Evolutionary conservation across 2,888 invertebrate genomes (phyloP), one percentile per base, ranked within the genome.

Genomic region (Octodonta nipae): DNA sequence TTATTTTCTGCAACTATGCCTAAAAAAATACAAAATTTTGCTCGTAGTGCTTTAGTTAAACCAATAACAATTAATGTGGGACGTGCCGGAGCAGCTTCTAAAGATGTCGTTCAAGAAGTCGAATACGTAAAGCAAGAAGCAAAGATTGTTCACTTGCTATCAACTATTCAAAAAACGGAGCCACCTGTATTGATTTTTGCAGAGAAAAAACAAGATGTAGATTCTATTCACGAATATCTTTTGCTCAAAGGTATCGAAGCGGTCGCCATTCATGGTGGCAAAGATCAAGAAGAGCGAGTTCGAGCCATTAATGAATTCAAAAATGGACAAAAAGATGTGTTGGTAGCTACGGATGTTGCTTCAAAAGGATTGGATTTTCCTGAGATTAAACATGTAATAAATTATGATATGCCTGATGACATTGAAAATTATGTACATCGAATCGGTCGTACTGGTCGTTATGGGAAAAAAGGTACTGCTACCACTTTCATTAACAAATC

Each of bases 1-100:
- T 71, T 99, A 0, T 99, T 98, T 66, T 96, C 95, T 4, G 98
- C 98, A 15, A 98, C 98, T 7, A 99, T 99, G 98, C 98, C 98
- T 0, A 91, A 91, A 62, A 98, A 98, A 66, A 98, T 99, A 56
- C 98, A 95, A 66, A 91, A 92, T 57, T 93, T 93, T 59, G 92
- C 93, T 10, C 78, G 92, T 32, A 92, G 92, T 8, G 95, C 96
- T 0, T 64, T 98, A 2, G 96, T 98, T 0, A 86, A 88, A 52
- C 96, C 96, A 0, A 79, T 98, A 2, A 93, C 96, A 0, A 91
- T 99, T 24, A 98, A 98, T 65, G 96, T 99, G 3, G 98, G 98
- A 0, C 72, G 98, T 33, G 98, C 98, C 0, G 98, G 98, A 6
- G 96, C 98, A 0, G 98, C 98, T 0, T 93, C 91, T 0, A 76